phyloP scores from a whole-genome alignment of 2,888 invertebrate species.

The Alsophila aescularia region DNA sequence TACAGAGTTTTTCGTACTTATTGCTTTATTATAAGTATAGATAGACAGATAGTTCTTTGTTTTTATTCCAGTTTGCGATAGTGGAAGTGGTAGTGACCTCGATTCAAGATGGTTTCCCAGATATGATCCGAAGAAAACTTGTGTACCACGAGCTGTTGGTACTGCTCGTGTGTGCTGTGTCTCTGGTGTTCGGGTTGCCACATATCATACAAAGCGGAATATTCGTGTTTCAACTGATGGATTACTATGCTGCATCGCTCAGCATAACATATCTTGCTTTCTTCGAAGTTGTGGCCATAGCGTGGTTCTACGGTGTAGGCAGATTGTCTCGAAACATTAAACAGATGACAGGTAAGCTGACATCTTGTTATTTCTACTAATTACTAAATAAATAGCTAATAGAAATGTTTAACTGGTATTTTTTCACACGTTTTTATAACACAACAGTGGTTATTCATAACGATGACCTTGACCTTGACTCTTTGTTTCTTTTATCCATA shows the following conservation, averaged over 20 bases:
- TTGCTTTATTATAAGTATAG: no score
- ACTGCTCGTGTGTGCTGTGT: constrained; percentile 91
- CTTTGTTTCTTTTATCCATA: constrained; percentile 19
- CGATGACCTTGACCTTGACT: constrained; percentile 29
- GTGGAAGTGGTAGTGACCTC: constrained; percentile 97
- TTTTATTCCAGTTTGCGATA: constrained; percentile 91
- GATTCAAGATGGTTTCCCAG: constrained; percentile 96
- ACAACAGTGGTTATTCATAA: constrained; percentile 14
- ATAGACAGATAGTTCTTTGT: constrained; percentile 9
- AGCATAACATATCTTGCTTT: constrained; percentile 96
- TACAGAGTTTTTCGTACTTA: no score
- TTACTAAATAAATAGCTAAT: not conserved
- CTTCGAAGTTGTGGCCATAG: constrained; percentile 95
- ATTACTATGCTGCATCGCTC: constrained; percentile 96
- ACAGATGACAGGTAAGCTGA: constrained; percentile 92
- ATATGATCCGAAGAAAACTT: constrained; percentile 92
- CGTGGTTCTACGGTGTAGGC: constrained; percentile 95
- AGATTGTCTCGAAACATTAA: constrained; percentile 92
- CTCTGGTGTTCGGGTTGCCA: constrained; percentile 93
- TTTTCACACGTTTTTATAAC: constrained; percentile 16
- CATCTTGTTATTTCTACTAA: not conserved
- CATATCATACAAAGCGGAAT: constrained; percentile 96
- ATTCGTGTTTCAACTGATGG: constrained; percentile 95
- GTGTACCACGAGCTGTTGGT: constrained; percentile 95
- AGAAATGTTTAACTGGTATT: not conserved